These are phyloP conservation scores for Heterocephalus glaber DNA, from an alignment of 2,113 vertebrate genomes.

Conservation along the genomic window DNA sequence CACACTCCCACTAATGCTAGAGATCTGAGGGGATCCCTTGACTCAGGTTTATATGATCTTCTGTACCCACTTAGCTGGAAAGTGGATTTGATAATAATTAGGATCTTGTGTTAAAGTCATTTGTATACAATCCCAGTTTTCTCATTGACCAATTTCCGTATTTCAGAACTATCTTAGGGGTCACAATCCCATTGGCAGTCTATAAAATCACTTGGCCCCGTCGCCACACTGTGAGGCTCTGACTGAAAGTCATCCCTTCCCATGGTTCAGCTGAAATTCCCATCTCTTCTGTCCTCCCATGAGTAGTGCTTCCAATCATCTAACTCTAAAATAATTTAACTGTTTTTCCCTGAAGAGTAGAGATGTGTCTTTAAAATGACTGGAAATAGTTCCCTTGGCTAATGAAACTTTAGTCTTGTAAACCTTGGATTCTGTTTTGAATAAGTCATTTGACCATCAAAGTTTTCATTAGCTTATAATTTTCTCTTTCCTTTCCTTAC, in stretches of 20 bases:
- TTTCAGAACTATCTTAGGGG: background rate
- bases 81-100: background rate
- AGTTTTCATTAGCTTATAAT: conserved; percentile 62
- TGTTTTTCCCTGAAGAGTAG: background rate
- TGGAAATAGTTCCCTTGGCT: background rate
- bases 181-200: background rate
- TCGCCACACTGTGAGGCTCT: background rate
- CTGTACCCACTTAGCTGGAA: background rate
- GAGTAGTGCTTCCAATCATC: background rate
- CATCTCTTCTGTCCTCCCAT: background rate
- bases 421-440: background rate
- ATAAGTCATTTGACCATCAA: conserved; percentile 22
- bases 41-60: background rate
- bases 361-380: background rate
- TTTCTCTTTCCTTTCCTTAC: conserved; percentile 50
- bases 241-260: background rate
- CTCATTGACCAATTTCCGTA: background rate
- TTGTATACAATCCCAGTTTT: background rate
- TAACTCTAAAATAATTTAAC: background rate
- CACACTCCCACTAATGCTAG: background rate
- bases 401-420: background rate
- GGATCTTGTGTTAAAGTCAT: background rate
- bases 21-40: background rate
- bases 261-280: background rate
- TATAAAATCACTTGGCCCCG: background rate